Evolutionary conservation across 2,888 invertebrate genomes (phyloP).

Genomic region (Plagodis dolabraria): DNA sequence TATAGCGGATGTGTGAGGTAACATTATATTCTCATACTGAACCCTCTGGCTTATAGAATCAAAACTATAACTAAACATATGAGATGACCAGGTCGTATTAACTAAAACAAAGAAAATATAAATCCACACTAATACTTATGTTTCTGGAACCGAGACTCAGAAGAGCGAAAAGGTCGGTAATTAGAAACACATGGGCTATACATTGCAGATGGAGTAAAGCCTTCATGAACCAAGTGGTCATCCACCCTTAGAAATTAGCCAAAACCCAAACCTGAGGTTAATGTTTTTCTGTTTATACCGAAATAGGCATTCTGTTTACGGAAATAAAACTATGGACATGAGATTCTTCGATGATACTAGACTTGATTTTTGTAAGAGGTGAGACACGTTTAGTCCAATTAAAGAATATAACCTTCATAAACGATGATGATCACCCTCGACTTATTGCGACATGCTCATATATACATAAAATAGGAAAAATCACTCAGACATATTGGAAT

Average conservation of each 20-base stretch:
- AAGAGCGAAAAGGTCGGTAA: slow-evolving; percentile 31
- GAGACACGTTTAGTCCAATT: too few species aligned
- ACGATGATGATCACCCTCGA: too few species aligned
- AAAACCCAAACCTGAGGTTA: slow-evolving; percentile 23
- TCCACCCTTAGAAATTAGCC: slow-evolving; percentile 20
- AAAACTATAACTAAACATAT: too few species aligned
- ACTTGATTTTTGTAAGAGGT: too few species aligned
- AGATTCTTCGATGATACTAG: neutral
- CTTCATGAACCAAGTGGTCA: slow-evolving; percentile 23
- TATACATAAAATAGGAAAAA: too few species aligned
- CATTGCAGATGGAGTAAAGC: slow-evolving; percentile 39
- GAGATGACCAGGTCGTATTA: too few species aligned
- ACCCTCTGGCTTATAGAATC: too few species aligned
- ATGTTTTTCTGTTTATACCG: slow-evolving; percentile 9
- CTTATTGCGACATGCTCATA: too few species aligned
- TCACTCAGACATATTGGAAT: too few species aligned
- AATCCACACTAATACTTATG: neutral
- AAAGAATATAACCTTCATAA: too few species aligned
- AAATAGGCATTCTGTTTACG: slow-evolving; percentile 8
- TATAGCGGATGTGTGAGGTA: too few species aligned
- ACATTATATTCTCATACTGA: too few species aligned
- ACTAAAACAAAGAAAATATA: neutral
- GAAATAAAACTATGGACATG: slow-evolving; percentile 1
- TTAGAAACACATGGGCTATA: slow-evolving; percentile 50
- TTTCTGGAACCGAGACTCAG: neutral